A percentile compares a stretch with the other conserved stretches of the same genome.
Conservation (phyloP, 2,113 vertebrate species). For the Todiramphus chloris region DNA sequence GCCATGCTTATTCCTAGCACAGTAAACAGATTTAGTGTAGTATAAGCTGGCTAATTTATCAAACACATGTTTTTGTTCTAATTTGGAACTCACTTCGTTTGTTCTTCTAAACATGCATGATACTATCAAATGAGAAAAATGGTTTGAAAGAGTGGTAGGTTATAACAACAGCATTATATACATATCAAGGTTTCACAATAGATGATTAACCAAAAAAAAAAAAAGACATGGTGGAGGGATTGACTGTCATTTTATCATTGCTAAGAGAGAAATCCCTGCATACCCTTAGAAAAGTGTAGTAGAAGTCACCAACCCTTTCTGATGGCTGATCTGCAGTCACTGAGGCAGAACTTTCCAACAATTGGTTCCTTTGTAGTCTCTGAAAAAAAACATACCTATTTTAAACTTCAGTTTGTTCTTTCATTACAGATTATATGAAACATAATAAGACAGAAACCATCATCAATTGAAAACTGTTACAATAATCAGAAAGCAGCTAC, state of each 20-base stretch:
- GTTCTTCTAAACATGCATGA: background rate
- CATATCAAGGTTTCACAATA: background rate
- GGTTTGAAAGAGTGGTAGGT: background rate
- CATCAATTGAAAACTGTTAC: background rate
- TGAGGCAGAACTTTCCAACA: background rate
- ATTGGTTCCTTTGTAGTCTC: background rate
- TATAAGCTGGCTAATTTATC: background rate
- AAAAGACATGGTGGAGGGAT: accelerated
- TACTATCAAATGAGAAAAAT: background rate
- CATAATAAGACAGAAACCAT: background rate
- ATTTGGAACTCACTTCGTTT: background rate
- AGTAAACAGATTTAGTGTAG: background rate
- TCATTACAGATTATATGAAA: background rate
- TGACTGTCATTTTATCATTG: background rate
- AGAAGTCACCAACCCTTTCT: background rate
- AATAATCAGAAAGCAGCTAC: background rate
- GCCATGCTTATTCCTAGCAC: accelerated
- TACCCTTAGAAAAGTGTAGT: background rate
- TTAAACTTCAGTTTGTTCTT: background rate
- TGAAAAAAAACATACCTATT: accelerated
- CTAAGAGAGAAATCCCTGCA: background rate
- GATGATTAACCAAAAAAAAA: background rate
- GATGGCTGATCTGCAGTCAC: background rate
- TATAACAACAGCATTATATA: background rate
- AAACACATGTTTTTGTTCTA: background rate